Evolutionary conservation across 2,113 vertebrate genomes (phyloP).

Genomic region (Tetrao urogallus): DNA sequence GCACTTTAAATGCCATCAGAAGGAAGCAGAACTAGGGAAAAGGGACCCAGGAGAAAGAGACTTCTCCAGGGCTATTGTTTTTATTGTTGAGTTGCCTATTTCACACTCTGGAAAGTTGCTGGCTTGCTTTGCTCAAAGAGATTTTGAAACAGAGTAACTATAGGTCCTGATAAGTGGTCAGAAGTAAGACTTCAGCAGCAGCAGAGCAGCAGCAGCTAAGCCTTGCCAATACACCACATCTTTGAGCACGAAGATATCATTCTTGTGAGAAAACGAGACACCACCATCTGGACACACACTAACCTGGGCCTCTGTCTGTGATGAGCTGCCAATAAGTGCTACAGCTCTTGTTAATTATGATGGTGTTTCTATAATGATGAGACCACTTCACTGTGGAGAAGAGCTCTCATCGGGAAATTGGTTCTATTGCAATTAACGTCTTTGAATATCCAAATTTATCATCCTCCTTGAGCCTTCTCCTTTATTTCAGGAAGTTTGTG

Average conservation of each 20-base stretch:
- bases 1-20: not conserved
- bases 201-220: not conserved
- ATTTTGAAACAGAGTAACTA: not conserved
- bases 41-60: not conserved
- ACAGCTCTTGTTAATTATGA: constrained; percentile 40
- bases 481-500: constrained; percentile 58
- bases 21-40: not conserved
- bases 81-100: not conserved
- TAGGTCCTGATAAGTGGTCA: not conserved
- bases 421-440: constrained; percentile 62
- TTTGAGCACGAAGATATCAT: not conserved
- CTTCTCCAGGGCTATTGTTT: not conserved
- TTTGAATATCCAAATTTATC: constrained; percentile 67
- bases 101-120: not conserved
- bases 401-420: constrained; percentile 55
- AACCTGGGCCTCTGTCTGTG: constrained; percentile 2
- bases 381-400: constrained; percentile 52
- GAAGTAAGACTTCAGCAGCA: not conserved
- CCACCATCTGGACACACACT: not conserved
- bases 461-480: constrained; percentile 53
- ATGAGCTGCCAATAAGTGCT: constrained; percentile 27
- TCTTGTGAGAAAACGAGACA: not conserved
- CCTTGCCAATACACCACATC: not conserved
- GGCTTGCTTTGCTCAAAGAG: not conserved
- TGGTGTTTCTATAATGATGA: constrained; percentile 51